Conservation (phyloP, 2,888 invertebrate genomes). For the Thymelicus acteon region DNA sequence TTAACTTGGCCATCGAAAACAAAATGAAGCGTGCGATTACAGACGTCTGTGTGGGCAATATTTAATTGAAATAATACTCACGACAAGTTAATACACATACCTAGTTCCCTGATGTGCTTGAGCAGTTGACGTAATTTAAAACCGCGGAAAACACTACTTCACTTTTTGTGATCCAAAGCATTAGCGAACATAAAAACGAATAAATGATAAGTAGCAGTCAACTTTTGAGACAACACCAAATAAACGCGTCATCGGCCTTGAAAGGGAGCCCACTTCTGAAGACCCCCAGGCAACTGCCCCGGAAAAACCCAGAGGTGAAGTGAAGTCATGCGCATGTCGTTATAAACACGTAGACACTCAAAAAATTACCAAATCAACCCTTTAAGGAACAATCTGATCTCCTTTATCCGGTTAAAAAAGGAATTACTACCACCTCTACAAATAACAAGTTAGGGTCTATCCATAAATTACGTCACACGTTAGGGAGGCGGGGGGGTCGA, state of each 20-base stretch:
- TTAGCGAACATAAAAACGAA: constrained; percentile 1
- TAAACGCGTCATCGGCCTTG: background rate
- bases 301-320: constrained; percentile 1
- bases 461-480: no score
- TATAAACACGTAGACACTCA: background rate
- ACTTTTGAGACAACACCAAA: background rate
- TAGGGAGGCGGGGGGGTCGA: no score
- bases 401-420: background rate
- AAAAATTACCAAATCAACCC: background rate
- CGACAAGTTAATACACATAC: background rate
- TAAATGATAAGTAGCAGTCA: background rate
- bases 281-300: background rate
- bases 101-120: background rate
- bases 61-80: constrained; percentile 9
- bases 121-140: constrained; percentile 8
- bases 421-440: no score
- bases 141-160: constrained; percentile 10
- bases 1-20: constrained; percentile 6
- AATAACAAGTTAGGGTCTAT: no score
- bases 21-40: constrained; percentile 16
- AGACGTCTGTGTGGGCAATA: constrained; percentile 2
- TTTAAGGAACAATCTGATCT: background rate
- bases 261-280: constrained; percentile 3
- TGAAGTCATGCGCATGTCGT: background rate
- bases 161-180: constrained; percentile 7